Percentiles rank a stretch among this genome's conserved stretches.
Conservation (phyloP, 2,888 invertebrate species). For the Eudasyphora cyanicolor region DNA sequence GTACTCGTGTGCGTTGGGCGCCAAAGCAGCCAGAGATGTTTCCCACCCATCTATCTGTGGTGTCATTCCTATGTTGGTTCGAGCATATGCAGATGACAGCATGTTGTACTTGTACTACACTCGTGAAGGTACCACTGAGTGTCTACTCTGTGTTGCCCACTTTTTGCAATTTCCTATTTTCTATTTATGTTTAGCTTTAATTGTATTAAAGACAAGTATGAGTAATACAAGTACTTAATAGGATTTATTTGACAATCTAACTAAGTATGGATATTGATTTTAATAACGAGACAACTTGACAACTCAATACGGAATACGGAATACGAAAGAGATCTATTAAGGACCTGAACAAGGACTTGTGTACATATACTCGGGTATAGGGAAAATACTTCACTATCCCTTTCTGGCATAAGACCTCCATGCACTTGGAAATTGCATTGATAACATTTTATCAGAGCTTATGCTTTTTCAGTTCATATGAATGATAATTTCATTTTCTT, state of each 20-base stretch:
- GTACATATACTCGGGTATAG: too few relatives aligned
- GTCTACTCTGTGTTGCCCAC: background rate
- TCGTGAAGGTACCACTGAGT: background rate
- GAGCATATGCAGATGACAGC: background rate
- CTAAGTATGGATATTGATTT: slow-evolving; percentile 11
- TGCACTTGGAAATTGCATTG: too few relatives aligned
- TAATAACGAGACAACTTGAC: background rate
- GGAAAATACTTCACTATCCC: too few relatives aligned
- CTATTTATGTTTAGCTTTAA: slow-evolving; percentile 20
- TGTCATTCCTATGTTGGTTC: background rate
- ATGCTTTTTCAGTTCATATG: too few relatives aligned
- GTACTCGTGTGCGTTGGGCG: background rate
- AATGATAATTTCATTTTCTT: too few relatives aligned
- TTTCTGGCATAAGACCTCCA: too few relatives aligned
- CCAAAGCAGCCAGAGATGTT: too few relatives aligned
- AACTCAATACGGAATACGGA: too few relatives aligned
- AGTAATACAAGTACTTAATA: background rate
- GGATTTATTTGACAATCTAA: slow-evolving; percentile 14
- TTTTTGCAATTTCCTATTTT: slow-evolving; percentile 2
- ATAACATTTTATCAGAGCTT: too few relatives aligned
- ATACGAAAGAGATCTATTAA: too few relatives aligned
- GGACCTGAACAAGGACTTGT: too few relatives aligned
- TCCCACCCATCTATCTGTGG: background rate
- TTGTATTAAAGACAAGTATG: slow-evolving; percentile 10
- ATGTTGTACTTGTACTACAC: background rate